Evolutionary conservation across 1,140 invertebrate genomes (phyloP).

Genomic region (Anthonomus grandis): DNA sequence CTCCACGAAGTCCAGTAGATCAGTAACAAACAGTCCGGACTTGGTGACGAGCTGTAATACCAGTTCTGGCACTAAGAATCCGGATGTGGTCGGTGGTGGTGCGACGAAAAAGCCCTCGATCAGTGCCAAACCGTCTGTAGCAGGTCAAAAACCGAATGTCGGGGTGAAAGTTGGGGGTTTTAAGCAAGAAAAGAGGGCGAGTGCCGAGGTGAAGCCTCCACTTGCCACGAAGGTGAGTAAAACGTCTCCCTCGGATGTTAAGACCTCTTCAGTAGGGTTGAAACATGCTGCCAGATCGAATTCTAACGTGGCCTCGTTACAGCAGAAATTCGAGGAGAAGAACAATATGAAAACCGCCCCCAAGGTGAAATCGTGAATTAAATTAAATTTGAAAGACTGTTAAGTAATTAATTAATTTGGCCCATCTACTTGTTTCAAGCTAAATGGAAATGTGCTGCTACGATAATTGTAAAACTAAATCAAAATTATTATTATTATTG

Average conservation of each 20-base stretch:
- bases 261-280: conserved; percentile 48
- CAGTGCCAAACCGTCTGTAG: conserved; percentile 32
- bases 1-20: conserved; percentile 32
- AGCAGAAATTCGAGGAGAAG: conserved; percentile 67
- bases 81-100: conserved; percentile 56
- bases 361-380: conserved; percentile 27
- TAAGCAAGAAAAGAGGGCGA: conserved; percentile 37
- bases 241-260: conserved; percentile 41
- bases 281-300: conserved; percentile 53
- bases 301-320: conserved; percentile 68
- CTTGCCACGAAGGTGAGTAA: conserved; percentile 38
- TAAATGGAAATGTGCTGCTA: too few species aligned
- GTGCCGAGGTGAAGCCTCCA: conserved; percentile 37
- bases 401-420: conserved; percentile 17
- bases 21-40: conserved; percentile 61
- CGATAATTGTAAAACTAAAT: too few species aligned
- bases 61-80: conserved; percentile 56
- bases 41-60: conserved; percentile 64
- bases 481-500: conserved; percentile 6
- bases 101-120: conserved; percentile 33
- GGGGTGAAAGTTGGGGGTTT: conserved; percentile 27
- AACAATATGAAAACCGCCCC: conserved; percentile 19
- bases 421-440: background rate
- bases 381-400: conserved; percentile 27
- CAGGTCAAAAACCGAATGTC: conserved; percentile 31